These are phyloP conservation scores for Pseudorhiza aurosa DNA, from an alignment of 30 jellyfish, hydroid and myxozoan genomes.

Conservation along the genomic window DNA sequence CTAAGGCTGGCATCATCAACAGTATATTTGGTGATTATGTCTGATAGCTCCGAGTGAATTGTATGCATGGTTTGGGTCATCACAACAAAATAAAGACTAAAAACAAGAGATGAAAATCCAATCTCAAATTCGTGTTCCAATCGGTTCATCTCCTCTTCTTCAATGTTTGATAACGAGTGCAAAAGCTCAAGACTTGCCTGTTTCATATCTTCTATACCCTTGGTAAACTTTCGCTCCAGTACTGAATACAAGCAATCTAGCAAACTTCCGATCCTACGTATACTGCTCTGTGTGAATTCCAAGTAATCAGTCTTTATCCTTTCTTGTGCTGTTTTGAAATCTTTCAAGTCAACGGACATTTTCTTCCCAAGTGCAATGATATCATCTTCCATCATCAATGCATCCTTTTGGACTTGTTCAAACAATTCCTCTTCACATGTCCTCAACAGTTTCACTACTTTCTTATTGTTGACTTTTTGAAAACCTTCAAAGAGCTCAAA, in stretches of 20 bases:
- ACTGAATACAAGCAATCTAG: neutral
- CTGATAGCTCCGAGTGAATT: constrained; percentile 16
- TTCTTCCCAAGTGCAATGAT: constrained; percentile 17
- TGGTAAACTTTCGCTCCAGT: neutral
- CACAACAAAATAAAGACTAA: constrained; percentile 5
- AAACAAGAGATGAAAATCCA: constrained; percentile 44
- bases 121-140: constrained; percentile 46
- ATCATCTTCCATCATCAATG: constrained; percentile 17
- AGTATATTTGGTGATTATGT: neutral
- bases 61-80: constrained; percentile 11
- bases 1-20: constrained; percentile 43
- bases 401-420: constrained; percentile 30
- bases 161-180: constrained; percentile 48
- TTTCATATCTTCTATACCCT: constrained; percentile 35
- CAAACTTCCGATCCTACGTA: neutral
- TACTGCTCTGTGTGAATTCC: neutral
- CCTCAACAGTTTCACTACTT: constrained; percentile 7
- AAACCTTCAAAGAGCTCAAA: constrained; percentile 32
- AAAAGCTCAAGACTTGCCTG: constrained; percentile 25
- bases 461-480: constrained; percentile 25
- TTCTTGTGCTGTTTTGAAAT: constrained; percentile 49
- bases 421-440: constrained; percentile 55
- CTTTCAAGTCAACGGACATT: constrained; percentile 34
- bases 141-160: constrained; percentile 48
- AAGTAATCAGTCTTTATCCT: constrained; percentile 12